Evolutionary conservation across 2,113 vertebrate species (phyloP).

Genomic region (Nannospalax galili): DNA sequence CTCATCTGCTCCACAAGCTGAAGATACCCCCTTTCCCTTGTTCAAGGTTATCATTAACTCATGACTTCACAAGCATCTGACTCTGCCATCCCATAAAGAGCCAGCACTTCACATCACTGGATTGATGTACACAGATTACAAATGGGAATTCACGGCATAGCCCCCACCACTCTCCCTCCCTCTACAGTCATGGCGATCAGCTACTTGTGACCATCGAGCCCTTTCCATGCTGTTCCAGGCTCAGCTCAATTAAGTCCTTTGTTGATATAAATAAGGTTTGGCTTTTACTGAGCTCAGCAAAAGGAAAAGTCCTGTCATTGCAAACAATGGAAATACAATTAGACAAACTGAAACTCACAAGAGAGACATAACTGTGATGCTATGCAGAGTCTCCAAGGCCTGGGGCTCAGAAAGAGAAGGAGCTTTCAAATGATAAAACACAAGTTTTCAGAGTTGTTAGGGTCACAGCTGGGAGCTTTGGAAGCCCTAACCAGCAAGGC

Average conservation of each 20-base stretch:
- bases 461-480: neutral
- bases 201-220: neutral
- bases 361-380: neutral
- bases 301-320: constrained; percentile 55
- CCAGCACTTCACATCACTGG: neutral
- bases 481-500: neutral
- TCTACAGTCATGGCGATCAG: constrained; percentile 17
- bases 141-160: neutral
- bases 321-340: constrained; percentile 53
- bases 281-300: constrained; percentile 71
- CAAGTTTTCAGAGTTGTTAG: no score
- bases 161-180: neutral
- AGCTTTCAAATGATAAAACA: neutral
- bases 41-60: constrained; percentile 26
- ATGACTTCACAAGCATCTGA: constrained; percentile 1
- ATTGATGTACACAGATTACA: constrained; percentile 34
- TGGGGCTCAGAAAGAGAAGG: neutral
- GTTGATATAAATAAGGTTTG: constrained; percentile 71
- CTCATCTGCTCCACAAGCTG: neutral
- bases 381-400: neutral
- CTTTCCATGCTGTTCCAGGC: neutral
- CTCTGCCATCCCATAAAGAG: neutral
- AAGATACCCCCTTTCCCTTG: neutral
- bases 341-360: constrained; percentile 36
- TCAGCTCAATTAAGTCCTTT: constrained; percentile 70